Evolutionary conservation across 1,140 invertebrate species (phyloP), one percentile per base, ranked within the genome.

Genomic region (Aphelenchoides fujianensis): DNA sequence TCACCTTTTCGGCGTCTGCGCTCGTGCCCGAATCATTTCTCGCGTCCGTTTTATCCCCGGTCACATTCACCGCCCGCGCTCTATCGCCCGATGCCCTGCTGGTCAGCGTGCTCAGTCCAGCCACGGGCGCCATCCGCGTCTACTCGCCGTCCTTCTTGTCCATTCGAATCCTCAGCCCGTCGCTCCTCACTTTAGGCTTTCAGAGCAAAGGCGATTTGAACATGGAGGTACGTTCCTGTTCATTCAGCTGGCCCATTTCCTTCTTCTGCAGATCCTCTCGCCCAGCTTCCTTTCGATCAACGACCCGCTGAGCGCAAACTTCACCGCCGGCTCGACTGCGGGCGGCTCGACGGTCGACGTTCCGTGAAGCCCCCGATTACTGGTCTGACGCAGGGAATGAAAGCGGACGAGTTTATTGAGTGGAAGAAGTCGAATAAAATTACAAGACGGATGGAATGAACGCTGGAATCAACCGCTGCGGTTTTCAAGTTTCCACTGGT

Each of bases 21-120:
- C 63, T 76, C 30, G 59, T 53, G 7, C 75, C 75, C n/a, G 75
- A 79, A 28, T 69, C 63, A 7, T 76, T 76, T 57, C 69, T 76
- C 19, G 62, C 77, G 2, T 36, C 76, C 16, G 41, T 76, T n/a
- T 30, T 76, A n/a, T 74, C 75, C 9, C 75, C 75, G 2, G 69
- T 64, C 62, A 19, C 55, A 27, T 37, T 73, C 9, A 62, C 59
- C 52, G 48, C 77, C 1, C 36, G 55, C 12, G 41, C 74, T 0
- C 63, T 79, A 1, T 53, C 59, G 2, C 75, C 75, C 3, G 75
- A 76, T 34, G 64, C 77, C 2, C 31, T 76, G 19, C 37, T 80
- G 23, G 77, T 74, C n/a, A 37, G 75, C 31, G 63, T 76, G 31
- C 54, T 76, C 23, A 77, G 74, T 54, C 74, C 74, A 52, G 41